These are phyloP conservation scores for Pleuronectes platessa DNA, from an alignment of 2,113 vertebrate genomes.

Conservation along the genomic window DNA sequence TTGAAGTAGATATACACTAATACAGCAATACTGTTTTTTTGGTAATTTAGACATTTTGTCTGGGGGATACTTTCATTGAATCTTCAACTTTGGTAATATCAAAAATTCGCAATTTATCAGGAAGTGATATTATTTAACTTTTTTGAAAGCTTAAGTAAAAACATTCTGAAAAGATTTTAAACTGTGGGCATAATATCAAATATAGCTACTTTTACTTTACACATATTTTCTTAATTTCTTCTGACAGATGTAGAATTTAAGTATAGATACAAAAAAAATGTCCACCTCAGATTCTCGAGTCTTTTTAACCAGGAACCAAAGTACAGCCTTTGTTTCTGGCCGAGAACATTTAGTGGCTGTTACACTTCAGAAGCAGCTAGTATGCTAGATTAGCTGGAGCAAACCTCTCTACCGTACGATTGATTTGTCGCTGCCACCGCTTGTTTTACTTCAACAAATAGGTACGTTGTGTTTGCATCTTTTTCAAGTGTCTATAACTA, in stretches of 20 bases:
- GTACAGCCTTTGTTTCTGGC: constrained; percentile 29
- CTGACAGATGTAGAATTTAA: too few relatives aligned
- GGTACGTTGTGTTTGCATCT: constrained; percentile 7
- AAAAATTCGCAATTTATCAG: too few relatives aligned
- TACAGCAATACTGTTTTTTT: too few relatives aligned
- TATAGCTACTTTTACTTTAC: background rate
- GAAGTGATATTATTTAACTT: too few relatives aligned
- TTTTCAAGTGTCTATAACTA: background rate
- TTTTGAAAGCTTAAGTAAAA: too few relatives aligned
- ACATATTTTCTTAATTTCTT: background rate
- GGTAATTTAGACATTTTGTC: too few relatives aligned
- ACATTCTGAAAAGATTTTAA: too few relatives aligned
- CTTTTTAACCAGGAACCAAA: constrained; percentile 25
- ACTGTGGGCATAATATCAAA: too few relatives aligned
- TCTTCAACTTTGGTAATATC: too few relatives aligned
- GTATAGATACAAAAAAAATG: too few relatives aligned
- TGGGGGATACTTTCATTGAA: too few relatives aligned
- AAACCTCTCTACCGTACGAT: background rate
- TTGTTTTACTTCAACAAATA: background rate
- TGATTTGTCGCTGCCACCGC: background rate
- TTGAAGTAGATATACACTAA: too few relatives aligned
- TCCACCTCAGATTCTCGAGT: background rate
- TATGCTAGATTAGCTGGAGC: constrained; percentile 22
- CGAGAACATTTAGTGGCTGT: constrained; percentile 45
- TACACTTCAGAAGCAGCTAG: background rate